These are phyloP conservation scores for Danio rerio DNA, from an alignment of 2,113 vertebrate genomes.

Conservation along the genomic window GRCz12tu NC_133179.1:4171001-4171500, in stretches of 20 bases:
- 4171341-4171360: background rate
- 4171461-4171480: conserved; percentile 81
- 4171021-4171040: background rate
- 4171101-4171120: too few relatives aligned
- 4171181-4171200: too few relatives aligned
- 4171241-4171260: too few relatives aligned
- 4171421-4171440: conserved; percentile 86
- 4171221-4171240: too few relatives aligned
- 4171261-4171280: conserved; percentile 86
- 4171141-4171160: background rate
- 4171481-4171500: background rate
- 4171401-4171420: conserved; percentile 90
- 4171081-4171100: background rate
- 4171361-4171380: conserved; percentile 83
- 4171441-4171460: conserved; percentile 75
- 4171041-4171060: background rate
- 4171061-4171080: background rate
- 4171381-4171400: conserved; percentile 84
- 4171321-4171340: background rate
- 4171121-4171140: too few relatives aligned
- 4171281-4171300: conserved; percentile 84
- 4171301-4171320: conserved; percentile 75
- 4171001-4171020: background rate
- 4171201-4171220: too few relatives aligned
- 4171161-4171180: too few relatives aligned